Base-by-base conservation (phyloP, 2,888 invertebrate genomes). In the Idaea straminata region DNA sequence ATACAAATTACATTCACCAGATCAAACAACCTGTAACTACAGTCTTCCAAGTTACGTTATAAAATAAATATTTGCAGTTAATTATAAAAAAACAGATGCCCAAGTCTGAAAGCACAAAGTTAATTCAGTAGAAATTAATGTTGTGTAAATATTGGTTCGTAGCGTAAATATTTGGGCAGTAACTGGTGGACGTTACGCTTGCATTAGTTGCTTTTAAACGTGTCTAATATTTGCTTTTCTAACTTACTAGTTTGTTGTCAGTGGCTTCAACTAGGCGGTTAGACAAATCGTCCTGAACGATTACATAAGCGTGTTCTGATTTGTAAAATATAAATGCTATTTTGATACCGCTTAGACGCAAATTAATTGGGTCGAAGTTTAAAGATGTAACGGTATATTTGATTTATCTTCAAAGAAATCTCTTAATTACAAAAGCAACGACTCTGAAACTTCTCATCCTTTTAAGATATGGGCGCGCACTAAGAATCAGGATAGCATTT, bases 141-240 rank as follows among this genome's bases (percentile, higher is more conserved):
- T 82, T 83, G 76, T 80, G 85, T 89, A 88, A 88, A 88, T 86
- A 86, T 80, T 72, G 77, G 80, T 77, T 79, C 76, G 74, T 67
- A 69, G 72, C 72, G 79, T 86, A 87, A 88, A 89, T 83, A 86
- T 88, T 87, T 85, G 78, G 77, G 74, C 74, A 76, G 65, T 68
- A 74, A 80, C 78, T 80, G 79, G 78, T 81, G 79, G 81, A 78
- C 82, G 86, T 83, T 86, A 87, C 83, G 84, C 86, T 81, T 84
- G 75, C 81, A 78, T 83, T 81, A 77, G 77, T 79, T 77, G 81
- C 80, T 84, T 84, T 83, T 81, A 80, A 79, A 81, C 81, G 78
- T 80, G 66, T 65, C 62, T 35, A 80, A 83, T 86, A 85, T 88
- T 87, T 85, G 83, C 83, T 77, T 83, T 82, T 71, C 74, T 74